Percentiles rank a stretch among this genome's conserved stretches.
These are phyloP conservation scores for Lepus townsendii DNA, from an alignment of 2,797 vertebrate genomes.

Conservation along the genomic window DNA sequence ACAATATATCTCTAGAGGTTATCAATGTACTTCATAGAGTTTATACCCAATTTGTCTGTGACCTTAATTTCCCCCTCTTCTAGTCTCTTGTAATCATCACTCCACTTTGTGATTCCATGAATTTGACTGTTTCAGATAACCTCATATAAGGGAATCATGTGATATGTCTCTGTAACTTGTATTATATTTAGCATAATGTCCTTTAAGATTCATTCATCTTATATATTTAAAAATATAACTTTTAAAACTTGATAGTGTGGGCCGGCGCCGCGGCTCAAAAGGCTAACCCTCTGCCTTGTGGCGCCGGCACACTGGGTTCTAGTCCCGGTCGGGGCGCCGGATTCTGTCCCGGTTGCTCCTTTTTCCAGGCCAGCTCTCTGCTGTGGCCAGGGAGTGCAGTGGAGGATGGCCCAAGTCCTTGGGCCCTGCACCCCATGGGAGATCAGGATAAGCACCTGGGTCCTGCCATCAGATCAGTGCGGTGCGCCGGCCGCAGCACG, in stretches of 20 bases:
- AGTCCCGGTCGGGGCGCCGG: too few species aligned
- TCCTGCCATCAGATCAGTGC: too few species aligned
- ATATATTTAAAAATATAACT: neutral
- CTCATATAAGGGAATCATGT: neutral
- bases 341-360: too few species aligned
- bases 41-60: neutral
- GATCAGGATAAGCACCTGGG: too few species aligned
- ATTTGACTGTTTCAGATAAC: neutral
- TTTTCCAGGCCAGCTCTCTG: too few species aligned
- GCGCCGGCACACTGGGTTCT: too few species aligned
- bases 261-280: too few species aligned
- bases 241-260: neutral
- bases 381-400: too few species aligned
- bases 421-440: too few species aligned
- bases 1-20: neutral
- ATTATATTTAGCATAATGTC: neutral
- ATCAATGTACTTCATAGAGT: neutral
- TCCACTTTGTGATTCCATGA: neutral
- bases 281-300: too few species aligned
- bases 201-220: neutral
- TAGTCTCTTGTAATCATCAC: neutral
- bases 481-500: too few species aligned
- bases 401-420: too few species aligned
- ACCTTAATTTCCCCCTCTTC: neutral
- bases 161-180: neutral